Evolutionary conservation across 2,888 invertebrate species (phyloP).

Genomic region (Empis stercorea): DNA sequence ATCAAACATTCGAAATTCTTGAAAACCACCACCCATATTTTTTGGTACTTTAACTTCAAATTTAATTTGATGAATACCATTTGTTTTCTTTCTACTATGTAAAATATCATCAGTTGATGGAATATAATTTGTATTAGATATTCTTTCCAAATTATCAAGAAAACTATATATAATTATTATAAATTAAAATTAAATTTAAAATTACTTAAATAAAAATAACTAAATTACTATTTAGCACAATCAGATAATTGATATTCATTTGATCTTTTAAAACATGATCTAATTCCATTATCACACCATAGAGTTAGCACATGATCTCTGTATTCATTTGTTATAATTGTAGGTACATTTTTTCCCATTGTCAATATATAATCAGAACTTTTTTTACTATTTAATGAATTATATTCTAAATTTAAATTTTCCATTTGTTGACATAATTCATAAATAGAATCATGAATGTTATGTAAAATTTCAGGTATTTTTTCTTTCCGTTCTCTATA

Average conservation of each 20-base stretch:
- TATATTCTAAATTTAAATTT: conserved; percentile 39
- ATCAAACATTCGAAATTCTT: conserved; percentile 70
- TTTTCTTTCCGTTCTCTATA: conserved; percentile 55
- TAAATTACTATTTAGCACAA: conserved; percentile 68
- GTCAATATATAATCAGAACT: conserved; percentile 39
- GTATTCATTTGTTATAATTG: conserved; percentile 45
- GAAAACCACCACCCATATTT: conserved; percentile 54
- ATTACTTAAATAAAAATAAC: neutral
- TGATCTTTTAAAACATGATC: conserved; percentile 53
- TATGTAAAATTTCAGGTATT: conserved; percentile 52
- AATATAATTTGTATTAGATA: conserved; percentile 49
- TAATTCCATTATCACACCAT: conserved; percentile 60
- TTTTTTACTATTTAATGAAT: conserved; percentile 31
- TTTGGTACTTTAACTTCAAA: conserved; percentile 57
- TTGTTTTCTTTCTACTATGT: conserved; percentile 59
- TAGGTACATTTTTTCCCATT: conserved; percentile 41
- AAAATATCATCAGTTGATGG: conserved; percentile 67
- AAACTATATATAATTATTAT: conserved; percentile 45
- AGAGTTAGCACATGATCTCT: conserved; percentile 51
- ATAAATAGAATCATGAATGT: conserved; percentile 63
- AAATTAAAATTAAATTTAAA: neutral
- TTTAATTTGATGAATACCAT: conserved; percentile 60
- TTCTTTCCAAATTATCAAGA: conserved; percentile 53
- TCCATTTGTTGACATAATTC: conserved; percentile 49
- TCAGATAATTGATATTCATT: conserved; percentile 70